Base-by-base conservation (phyloP, 2,113 vertebrate species). In the Chionodraco myersi region DNA sequence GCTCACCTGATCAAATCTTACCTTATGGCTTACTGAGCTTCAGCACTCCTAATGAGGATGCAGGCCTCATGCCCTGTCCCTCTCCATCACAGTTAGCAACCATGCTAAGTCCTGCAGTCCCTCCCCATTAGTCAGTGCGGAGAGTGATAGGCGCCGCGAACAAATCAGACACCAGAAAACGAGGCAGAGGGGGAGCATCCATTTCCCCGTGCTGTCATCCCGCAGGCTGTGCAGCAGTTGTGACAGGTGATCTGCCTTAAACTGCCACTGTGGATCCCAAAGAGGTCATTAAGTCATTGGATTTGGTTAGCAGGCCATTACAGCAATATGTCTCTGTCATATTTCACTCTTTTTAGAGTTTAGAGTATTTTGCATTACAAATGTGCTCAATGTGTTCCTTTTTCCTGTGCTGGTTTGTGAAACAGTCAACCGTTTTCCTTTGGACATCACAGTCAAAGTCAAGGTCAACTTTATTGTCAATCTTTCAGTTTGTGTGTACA, bases 121-220 rank as follows among this genome's bases (percentile, higher is more conserved):
- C 54, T 76, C 56, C 30, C 60, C 73, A 82, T 92, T 89, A 86
- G 82, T 86, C 75, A 80, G 66, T 1, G 18, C 34, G 52, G 61
- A 87, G 87, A 91, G 64, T 88, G 89, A 92, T 90, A 70, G 72
- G 67, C 45, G 14, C 69, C 16, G 9, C 13, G 51, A 89, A 83
- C 79, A 88, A 89, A 86, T 88, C 85, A 90, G 88, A 88, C 80
- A 91, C 79, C 83, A 90, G 79, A 84, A 89, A 90, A 90, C 66
- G 52, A 90, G 89, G 67, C 75, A 63, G 66, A 60, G 82, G 65
- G 66, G 84, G 54, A 81, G 68, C 76, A 81, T 85, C 75, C 59
- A 85, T 91, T 88, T 75, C 82, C 90, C 84, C n/a, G 21, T 60
- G 80, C 84, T 75, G 81, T 82, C 77, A 81, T 75, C 26, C 69